These are phyloP conservation scores for pig (Sus scrofa) DNA, from an alignment of 2,113 vertebrate genomes.

Conservation along the genomic window DNA sequence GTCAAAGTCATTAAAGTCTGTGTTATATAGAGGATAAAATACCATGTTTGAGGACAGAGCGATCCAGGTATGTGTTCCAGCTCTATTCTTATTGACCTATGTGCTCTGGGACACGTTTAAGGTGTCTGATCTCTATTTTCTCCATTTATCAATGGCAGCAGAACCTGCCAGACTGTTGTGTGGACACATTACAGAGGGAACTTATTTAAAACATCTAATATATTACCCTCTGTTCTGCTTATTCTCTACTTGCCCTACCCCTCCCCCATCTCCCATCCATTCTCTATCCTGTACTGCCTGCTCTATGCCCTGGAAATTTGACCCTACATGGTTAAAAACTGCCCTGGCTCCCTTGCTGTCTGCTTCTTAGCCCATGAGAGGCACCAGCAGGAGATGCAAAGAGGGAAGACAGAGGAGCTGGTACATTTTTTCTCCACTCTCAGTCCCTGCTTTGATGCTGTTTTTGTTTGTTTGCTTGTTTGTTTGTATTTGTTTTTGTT, in stretches of 20 bases:
- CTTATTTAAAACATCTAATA: not conserved
- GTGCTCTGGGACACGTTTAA: not conserved
- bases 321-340: not conserved
- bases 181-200: not conserved
- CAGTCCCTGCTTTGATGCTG: not conserved
- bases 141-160: not conserved
- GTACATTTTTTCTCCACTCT: not conserved
- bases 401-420: fast-evolving
- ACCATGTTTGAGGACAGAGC: not conserved
- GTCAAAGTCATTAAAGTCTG: not conserved
- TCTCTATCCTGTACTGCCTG: not conserved
- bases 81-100: not conserved
- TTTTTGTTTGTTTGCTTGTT: no score
- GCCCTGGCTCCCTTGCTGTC: not conserved
- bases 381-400: not conserved
- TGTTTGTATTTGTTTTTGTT: no score
- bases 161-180: not conserved
- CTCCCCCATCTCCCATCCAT: fast-evolving
- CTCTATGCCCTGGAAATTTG: not conserved
- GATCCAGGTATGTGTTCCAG: not conserved
- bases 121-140: not conserved
- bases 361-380: not conserved
- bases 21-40: not conserved
- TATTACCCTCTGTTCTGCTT: not conserved
- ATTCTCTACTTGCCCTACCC: not conserved